Evolutionary conservation across 2,888 invertebrate species (phyloP).

Genomic region (Drosophila flavopinicola): DNA sequence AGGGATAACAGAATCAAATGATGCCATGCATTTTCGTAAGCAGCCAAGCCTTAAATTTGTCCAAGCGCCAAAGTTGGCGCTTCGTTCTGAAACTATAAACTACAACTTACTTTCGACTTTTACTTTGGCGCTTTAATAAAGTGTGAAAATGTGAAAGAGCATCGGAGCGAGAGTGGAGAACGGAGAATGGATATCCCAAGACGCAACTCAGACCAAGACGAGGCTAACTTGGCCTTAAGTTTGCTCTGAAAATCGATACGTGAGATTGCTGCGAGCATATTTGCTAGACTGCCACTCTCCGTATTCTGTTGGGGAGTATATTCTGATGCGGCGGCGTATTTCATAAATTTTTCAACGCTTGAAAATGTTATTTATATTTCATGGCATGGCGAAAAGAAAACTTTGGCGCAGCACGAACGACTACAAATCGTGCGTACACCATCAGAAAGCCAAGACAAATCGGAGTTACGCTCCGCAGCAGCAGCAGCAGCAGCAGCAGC

Average conservation of each 20-base stretch:
- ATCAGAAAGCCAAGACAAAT: slow-evolving; percentile 53
- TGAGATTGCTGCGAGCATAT: slow-evolving; percentile 51
- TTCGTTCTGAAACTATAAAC: slow-evolving; percentile 58
- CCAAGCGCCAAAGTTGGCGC: slow-evolving; percentile 18
- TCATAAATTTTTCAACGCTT: slow-evolving; percentile 79
- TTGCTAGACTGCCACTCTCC: slow-evolving; percentile 21
- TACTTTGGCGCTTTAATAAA: slow-evolving; percentile 77
- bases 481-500: no score
- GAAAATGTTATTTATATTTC: slow-evolving; percentile 81
- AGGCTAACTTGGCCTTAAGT: slow-evolving; percentile 48
- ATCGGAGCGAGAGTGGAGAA: slow-evolving; percentile 6
- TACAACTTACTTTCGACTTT: slow-evolving; percentile 71
- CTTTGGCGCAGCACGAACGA: slow-evolving; percentile 78
- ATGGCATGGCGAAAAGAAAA: slow-evolving; percentile 69
- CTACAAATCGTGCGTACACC: slow-evolving; percentile 76
- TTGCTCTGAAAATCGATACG: slow-evolving; percentile 72
- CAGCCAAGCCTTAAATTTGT: slow-evolving; percentile 47
- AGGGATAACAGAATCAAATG: slow-evolving; percentile 20
- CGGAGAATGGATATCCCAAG: slow-evolving; percentile 15
- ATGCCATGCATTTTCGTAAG: slow-evolving; percentile 63
- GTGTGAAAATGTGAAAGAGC: slow-evolving; percentile 69
- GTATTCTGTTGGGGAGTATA: neutral
- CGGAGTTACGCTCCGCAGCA: no score
- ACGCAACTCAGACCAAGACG: slow-evolving; percentile 6
- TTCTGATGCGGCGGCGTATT: slow-evolving; percentile 62